A percentile compares a stretch with the other conserved stretches of the same genome.
Evolutionary conservation across 2,113 vertebrate genomes (phyloP).

Genomic region (Mesoclemmys tuberculata): DNA sequence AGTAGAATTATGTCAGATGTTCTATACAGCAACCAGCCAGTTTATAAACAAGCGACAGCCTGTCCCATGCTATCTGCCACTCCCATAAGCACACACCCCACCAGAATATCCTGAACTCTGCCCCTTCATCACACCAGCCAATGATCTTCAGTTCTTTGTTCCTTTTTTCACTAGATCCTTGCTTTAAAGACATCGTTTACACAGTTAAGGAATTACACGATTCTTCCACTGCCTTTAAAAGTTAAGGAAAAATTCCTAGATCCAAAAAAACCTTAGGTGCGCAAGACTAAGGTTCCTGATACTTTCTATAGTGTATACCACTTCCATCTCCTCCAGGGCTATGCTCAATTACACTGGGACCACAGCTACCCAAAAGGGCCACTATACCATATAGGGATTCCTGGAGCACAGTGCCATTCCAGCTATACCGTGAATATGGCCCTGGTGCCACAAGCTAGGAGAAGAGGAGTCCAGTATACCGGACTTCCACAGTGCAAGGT

Average conservation of each 20-base stretch:
- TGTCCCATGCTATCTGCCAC: neutral
- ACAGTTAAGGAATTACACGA: neutral
- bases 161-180: neutral
- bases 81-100: neutral
- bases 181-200: neutral
- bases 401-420: neutral
- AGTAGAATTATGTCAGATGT: conserved; percentile 13
- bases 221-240: neutral
- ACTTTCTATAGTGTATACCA: neutral
- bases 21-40: neutral
- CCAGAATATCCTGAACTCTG: neutral
- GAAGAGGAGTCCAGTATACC: neutral
- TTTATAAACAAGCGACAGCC: neutral
- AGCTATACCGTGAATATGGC: neutral
- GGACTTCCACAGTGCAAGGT: neutral
- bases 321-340: neutral
- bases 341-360: neutral
- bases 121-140: neutral
- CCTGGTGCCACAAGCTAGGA: neutral
- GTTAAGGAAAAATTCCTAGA: neutral
- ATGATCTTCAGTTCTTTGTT: neutral
- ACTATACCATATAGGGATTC: neutral
- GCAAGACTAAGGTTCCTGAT: neutral
- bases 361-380: neutral
- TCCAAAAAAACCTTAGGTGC: too few relatives aligned